These are phyloP conservation scores for Engraulis encrasicolus DNA, from an alignment of 2,113 vertebrate genomes.

Conservation along the genomic window DNA sequence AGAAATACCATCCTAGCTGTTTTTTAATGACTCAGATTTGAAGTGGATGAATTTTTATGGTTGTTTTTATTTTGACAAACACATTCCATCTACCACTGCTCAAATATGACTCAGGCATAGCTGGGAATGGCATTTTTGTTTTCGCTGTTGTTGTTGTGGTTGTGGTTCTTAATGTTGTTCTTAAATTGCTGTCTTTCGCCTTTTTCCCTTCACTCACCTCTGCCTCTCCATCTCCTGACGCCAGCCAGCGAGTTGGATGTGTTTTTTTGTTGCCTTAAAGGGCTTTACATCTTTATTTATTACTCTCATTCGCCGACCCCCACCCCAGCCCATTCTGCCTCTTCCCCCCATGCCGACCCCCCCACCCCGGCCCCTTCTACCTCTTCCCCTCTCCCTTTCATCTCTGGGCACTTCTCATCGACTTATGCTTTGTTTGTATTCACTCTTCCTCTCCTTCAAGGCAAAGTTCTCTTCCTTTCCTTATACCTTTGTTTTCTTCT, in stretches of 20 bases:
- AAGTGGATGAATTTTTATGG: not conserved
- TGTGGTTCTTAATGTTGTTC: no score
- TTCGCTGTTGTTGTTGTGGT: no score
- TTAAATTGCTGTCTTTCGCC: not conserved
- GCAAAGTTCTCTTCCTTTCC: conserved; percentile 37
- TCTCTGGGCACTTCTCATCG: not conserved
- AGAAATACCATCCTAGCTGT: not conserved
- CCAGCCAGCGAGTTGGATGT: not conserved
- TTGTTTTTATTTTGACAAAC: not conserved
- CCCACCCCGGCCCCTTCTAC: not conserved
- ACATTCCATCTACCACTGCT: not conserved
- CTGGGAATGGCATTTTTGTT: no score
- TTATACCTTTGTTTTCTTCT: conserved; percentile 51
- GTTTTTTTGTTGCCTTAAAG: not conserved
- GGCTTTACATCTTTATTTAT: conserved; percentile 20
- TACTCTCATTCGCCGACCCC: not conserved
- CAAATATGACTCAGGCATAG: no score
- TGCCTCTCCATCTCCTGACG: not conserved
- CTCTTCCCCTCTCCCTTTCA: not conserved
- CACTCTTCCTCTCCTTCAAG: conserved; percentile 16
- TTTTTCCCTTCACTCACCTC: not conserved
- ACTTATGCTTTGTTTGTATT: not conserved
- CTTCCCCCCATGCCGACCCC: no score
- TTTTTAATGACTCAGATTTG: not conserved
- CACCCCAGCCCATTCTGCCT: not conserved